phyloP scores from a whole-genome alignment of 2,113 vertebrate genomes.

The Pampusana beccarii region DNA sequence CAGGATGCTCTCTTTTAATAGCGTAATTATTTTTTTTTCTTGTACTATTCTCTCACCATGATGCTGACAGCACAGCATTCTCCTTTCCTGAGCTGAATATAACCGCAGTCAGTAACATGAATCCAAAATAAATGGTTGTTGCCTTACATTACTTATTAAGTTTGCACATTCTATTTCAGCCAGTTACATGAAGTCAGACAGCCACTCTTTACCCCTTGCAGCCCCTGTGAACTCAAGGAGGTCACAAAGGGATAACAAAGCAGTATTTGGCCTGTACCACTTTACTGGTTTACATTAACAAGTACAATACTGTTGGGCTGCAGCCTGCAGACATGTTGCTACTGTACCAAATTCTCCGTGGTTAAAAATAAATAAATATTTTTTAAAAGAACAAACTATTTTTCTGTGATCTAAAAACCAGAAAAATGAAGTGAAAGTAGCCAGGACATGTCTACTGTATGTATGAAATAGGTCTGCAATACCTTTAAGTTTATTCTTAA shows the following conservation, averaged over 20 bases:
- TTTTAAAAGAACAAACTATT: neutral
- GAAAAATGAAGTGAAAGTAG: neutral
- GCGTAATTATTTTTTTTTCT: neutral
- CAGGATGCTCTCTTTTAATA: neutral
- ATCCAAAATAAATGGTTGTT: slow-evolving; percentile 21
- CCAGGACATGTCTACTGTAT: neutral
- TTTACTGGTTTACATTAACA: neutral
- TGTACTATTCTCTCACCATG: neutral
- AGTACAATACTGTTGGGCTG: neutral
- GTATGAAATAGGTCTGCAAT: neutral
- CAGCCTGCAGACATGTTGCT: neutral
- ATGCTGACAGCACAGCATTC: neutral
- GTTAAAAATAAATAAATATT: slow-evolving; percentile 1
- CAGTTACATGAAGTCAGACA: slow-evolving; percentile 22
- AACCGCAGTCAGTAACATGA: neutral
- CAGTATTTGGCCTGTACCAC: neutral
- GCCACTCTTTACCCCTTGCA: neutral
- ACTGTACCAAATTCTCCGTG: neutral
- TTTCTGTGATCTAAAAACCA: neutral
- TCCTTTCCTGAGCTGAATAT: neutral
- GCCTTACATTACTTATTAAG: neutral
- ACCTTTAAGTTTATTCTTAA: neutral
- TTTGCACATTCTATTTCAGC: slow-evolving; percentile 4
- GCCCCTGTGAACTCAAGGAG: neutral
- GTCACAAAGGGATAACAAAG: neutral